Base-by-base conservation (phyloP, 2,113 vertebrate genomes). In the Suricata suricatta region DNA sequence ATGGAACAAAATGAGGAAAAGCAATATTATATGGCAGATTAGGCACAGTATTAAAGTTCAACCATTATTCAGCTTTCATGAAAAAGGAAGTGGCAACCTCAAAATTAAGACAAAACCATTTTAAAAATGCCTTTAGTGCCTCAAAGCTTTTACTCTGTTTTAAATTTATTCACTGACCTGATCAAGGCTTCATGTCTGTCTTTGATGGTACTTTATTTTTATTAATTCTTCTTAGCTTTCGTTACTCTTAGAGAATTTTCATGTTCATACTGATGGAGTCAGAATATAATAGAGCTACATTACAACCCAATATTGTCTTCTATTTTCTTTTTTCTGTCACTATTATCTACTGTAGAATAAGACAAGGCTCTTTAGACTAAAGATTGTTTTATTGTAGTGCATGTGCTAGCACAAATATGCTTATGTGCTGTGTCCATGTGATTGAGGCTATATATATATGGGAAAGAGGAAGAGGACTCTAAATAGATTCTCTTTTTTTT, bases 81-180 rank as follows among this genome's bases (percentile, higher is more conserved):
- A 77, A 71, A 86, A 80, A 90, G 77, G 64, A 90, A 77, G 33
- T 93, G 90, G 79, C 69, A 76, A 63, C 69, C 71, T 98, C 64
- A 95, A 86, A 87, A 90, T 96, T 87, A 93, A 84, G 52, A 91
- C 29, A 93, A 88, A 97, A 57, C 14, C 44, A 86, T 64, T 84
- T 93, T 44, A 17, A 91, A 79, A 60, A 68, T 84, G 68, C 1
- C 44, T 63, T 92, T 87, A 60, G 47, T 76, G 3, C 94, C 44
- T 77, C 66, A 63, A 54, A 84, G 41, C 66, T 93, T 76, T 88
- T 81, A 38, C 44, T 88, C 14, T 7, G 44, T 88, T 74, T 79
- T 38, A 93, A 81, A 96, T 94, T 13, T 66, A 79, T 90, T 95
- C 63, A 86, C n/a, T 35, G 86, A 74, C 52, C 33, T 79, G 11